A percentile compares a stretch with the other conserved stretches of the same genome.
Evolutionary conservation across 2,888 invertebrate genomes (phyloP).

Genomic region (Thereva nobilitata): DNA sequence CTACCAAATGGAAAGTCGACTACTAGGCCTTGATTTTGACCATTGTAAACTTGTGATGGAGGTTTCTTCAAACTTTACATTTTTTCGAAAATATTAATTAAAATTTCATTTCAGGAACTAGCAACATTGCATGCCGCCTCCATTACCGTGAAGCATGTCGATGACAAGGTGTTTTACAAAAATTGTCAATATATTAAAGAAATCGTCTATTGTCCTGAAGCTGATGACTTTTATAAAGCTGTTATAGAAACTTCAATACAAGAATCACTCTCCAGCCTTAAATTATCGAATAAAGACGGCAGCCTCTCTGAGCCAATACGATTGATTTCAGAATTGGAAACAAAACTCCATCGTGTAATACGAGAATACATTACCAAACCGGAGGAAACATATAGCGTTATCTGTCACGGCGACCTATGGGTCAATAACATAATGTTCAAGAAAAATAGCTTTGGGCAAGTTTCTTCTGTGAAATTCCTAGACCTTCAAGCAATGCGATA

Average conservation of each 20-base stretch:
- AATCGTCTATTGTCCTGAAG: constrained; percentile 53
- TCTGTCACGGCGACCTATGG: constrained; percentile 57
- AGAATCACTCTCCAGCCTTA: constrained; percentile 52
- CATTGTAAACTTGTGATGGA: constrained; percentile 54
- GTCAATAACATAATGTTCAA: constrained; percentile 57
- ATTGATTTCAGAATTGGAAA: constrained; percentile 49
- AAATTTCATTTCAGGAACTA: constrained; percentile 48
- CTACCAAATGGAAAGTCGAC: constrained; percentile 52
- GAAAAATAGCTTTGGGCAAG: constrained; percentile 34
- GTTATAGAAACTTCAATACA: constrained; percentile 51
- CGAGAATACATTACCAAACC: constrained; percentile 47
- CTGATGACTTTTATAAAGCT: constrained; percentile 50
- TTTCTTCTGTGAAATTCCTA: constrained; percentile 50
- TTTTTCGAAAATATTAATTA: background rate
- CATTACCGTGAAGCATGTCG: constrained; percentile 50
- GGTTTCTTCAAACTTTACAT: constrained; percentile 44
- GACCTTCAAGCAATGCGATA: constrained; percentile 56
- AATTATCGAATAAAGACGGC: constrained; percentile 50
- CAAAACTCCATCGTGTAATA: constrained; percentile 48
- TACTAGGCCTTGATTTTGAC: constrained; percentile 50
- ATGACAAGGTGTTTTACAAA: constrained; percentile 45
- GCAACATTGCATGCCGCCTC: constrained; percentile 55
- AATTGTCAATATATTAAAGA: constrained; percentile 49
- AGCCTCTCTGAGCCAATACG: constrained; percentile 50
- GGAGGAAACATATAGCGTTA: constrained; percentile 48